Conservation (phyloP, 2,113 vertebrate species). For the Rhadina sibilatrix region DNA sequence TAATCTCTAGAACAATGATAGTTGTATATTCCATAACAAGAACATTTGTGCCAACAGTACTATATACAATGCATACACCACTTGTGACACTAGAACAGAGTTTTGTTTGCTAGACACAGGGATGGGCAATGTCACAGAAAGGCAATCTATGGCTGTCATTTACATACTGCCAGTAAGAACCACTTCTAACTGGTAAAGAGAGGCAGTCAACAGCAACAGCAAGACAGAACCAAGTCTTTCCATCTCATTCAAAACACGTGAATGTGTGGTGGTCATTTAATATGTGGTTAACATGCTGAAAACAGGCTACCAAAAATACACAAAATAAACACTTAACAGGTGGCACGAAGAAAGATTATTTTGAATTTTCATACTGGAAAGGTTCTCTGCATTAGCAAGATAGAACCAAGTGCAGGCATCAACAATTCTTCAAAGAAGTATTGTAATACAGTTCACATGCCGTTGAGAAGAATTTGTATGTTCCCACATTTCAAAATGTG, state of each 20-base stretch:
- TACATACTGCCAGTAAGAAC: not conserved
- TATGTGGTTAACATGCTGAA: not conserved
- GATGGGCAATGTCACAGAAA: not conserved
- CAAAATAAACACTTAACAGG: not conserved
- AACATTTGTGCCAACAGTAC: not conserved
- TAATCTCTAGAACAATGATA: not conserved
- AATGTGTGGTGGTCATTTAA: not conserved
- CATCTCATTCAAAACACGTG: not conserved
- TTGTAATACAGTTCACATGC: not conserved
- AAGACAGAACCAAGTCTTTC: not conserved
- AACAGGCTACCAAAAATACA: not conserved
- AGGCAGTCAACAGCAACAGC: not conserved
- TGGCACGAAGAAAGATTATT: not conserved
- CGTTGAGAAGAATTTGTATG: not conserved
- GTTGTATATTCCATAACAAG: not conserved
- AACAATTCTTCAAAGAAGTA: not conserved
- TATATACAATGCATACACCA: not conserved
- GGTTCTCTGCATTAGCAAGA: not conserved
- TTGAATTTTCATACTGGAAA: not conserved
- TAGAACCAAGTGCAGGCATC: not conserved
- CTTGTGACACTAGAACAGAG: not conserved
- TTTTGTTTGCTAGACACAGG: not conserved
- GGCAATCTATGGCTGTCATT: not conserved
- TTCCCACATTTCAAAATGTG: not conserved
- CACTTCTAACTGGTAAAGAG: not conserved